Evolutionary conservation across 2,888 invertebrate genomes (phyloP).

Genomic region (Campoletis raptor): DNA sequence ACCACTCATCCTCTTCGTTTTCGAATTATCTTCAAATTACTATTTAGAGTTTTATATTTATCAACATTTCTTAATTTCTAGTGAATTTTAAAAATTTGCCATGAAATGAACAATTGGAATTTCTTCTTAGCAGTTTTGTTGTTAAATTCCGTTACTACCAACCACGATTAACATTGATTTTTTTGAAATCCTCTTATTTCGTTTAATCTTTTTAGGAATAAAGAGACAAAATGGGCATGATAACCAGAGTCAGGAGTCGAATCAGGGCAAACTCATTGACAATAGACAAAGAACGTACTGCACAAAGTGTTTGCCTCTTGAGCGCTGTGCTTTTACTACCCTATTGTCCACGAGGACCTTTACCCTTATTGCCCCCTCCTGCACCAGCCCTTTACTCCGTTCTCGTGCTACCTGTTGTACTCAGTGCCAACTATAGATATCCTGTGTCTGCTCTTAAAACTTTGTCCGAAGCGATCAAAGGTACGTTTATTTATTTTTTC

Average conservation of each 20-base stretch:
- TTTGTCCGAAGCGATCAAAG: slow-evolving; percentile 86
- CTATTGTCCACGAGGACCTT: slow-evolving; percentile 87
- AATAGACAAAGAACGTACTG: slow-evolving; percentile 89
- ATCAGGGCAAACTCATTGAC: slow-evolving; percentile 88
- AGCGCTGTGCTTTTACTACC: slow-evolving; percentile 89
- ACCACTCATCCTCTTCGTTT: no score
- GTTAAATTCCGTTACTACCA: no score
- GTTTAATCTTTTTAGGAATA: slow-evolving; percentile 2
- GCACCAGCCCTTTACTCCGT: slow-evolving; percentile 88
- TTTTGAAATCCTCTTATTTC: background rate
- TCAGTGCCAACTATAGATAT: slow-evolving; percentile 90
- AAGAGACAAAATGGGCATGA: slow-evolving; percentile 88
- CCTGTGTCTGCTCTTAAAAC: slow-evolving; percentile 88
- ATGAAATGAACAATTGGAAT: no score
- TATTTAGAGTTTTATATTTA: no score
- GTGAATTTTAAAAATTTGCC: no score
- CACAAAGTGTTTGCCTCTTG: slow-evolving; percentile 90
- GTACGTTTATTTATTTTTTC: slow-evolving; percentile 81
- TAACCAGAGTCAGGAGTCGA: slow-evolving; percentile 89
- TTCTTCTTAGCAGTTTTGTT: no score
- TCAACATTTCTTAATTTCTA: no score
- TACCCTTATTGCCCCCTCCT: slow-evolving; percentile 88
- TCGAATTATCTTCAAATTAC: no score
- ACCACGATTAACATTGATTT: no score
- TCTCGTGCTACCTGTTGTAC: slow-evolving; percentile 89